Evolutionary conservation across 2,797 vertebrate genomes (phyloP).

Genomic region (Apogon hyalosoma): DNA sequence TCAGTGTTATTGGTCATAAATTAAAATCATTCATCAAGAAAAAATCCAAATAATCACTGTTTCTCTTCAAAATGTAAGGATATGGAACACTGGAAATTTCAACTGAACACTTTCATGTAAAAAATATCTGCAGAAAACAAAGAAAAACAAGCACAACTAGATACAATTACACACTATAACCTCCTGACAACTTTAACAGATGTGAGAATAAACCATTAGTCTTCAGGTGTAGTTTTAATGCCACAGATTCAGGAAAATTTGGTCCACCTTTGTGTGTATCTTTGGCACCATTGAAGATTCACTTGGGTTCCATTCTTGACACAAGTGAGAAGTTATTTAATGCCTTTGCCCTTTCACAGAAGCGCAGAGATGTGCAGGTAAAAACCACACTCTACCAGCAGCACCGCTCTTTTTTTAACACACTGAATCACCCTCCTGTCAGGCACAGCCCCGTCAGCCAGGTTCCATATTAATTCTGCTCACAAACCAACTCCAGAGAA

Average conservation of each 20-base stretch:
- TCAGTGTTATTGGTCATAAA: too few relatives aligned
- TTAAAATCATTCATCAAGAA: too few relatives aligned
- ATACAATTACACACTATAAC: too few relatives aligned
- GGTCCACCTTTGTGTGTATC: neutral
- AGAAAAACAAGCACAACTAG: too few relatives aligned
- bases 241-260: neutral
- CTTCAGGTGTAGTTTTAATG: too few relatives aligned
- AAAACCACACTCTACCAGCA: constrained; percentile 33
- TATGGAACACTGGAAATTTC: too few relatives aligned
- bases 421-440: constrained; percentile 33
- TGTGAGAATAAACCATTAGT: too few relatives aligned
- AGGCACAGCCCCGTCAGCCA: constrained; percentile 24
- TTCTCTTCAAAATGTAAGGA: too few relatives aligned
- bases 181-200: too few relatives aligned
- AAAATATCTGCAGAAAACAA: too few relatives aligned
- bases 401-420: constrained; percentile 27
- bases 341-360: neutral
- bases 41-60: too few relatives aligned
- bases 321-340: constrained; percentile 15
- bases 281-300: constrained; percentile 1
- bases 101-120: too few relatives aligned
- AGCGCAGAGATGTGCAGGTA: neutral
- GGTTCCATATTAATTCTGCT: constrained; percentile 41
- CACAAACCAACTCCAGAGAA: constrained; percentile 39
- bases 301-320: constrained; percentile 16